phyloP scores from a whole-genome alignment of 2,113 vertebrate species.

The Poeciliopsis occidentalis region DNA sequence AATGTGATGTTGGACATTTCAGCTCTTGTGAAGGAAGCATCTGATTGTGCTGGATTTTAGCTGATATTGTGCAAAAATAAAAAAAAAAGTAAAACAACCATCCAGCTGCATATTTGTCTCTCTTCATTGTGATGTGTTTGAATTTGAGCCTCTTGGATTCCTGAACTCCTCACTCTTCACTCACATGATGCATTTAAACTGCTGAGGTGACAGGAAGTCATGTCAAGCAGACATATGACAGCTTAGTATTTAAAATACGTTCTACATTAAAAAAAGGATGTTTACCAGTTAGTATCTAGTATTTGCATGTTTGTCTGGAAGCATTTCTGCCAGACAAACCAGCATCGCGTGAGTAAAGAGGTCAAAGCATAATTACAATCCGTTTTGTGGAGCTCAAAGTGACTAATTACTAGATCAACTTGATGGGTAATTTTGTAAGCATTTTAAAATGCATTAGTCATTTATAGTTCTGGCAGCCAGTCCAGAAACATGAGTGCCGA shows the following conservation, averaged over 20 bases:
- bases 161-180: conserved; percentile 28
- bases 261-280: neutral
- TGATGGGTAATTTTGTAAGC: conserved; percentile 9
- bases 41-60: neutral
- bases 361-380: conserved; percentile 2
- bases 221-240: neutral
- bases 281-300: too few relatives aligned
- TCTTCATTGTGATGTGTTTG: conserved; percentile 19
- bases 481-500: conserved; percentile 3
- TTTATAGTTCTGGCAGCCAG: neutral
- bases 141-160: conserved; percentile 3
- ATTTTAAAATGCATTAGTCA: conserved; percentile 14
- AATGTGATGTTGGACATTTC: neutral
- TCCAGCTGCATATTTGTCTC: conserved; percentile 13
- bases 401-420: neutral
- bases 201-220: conserved; percentile 10
- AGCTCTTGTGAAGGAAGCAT: too few relatives aligned
- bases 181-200: conserved; percentile 23
- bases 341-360: neutral
- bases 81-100: conserved; percentile 2
- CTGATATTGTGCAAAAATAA: neutral
- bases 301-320: neutral
- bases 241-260: neutral
- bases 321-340: neutral
- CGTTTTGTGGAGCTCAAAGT: conserved; percentile 13